phyloP scores from a whole-genome alignment of 1,140 invertebrate species.

The Drosophila pseudoobscura region DNA sequence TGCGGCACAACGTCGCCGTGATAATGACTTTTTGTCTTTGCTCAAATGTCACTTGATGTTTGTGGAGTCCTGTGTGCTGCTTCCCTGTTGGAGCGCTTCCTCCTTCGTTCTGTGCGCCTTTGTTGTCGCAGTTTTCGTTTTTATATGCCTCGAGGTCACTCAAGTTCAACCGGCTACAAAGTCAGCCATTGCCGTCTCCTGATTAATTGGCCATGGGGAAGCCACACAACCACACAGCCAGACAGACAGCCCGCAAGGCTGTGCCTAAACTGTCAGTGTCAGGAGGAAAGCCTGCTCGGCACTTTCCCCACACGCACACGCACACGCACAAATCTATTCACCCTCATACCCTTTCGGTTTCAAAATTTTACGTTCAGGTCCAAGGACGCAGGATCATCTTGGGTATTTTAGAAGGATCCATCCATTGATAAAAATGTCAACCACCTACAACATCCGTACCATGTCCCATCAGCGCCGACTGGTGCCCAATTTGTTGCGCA shows the following conservation, averaged over 20 bases:
- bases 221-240: conserved; percentile 1
- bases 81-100: conserved; percentile 2
- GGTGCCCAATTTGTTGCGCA: conserved; percentile 32
- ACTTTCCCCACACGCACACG: no score
- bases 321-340: not conserved
- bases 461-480: conserved; percentile 23
- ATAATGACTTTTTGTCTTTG: conserved; percentile 80
- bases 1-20: conserved; percentile 63
- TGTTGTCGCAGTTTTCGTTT: conserved; percentile 66
- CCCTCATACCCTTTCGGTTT: not conserved
- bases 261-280: conserved; percentile 26
- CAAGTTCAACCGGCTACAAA: conserved; percentile 54
- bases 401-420: no score
- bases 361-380: not conserved
- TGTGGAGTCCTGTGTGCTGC: conserved; percentile 9
- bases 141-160: conserved; percentile 70
- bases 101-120: conserved; percentile 23
- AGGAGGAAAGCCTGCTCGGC: no score
- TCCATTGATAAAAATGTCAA: conserved; percentile 23
- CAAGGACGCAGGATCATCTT: no score
- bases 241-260: conserved; percentile 1
- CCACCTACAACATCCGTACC: conserved; percentile 21
- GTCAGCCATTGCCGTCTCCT: conserved; percentile 8
- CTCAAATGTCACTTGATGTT: conserved; percentile 76
- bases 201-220: conserved; percentile 73